Conservation (phyloP, 2,888 invertebrate species). For the Eristalis tenax region DNA sequence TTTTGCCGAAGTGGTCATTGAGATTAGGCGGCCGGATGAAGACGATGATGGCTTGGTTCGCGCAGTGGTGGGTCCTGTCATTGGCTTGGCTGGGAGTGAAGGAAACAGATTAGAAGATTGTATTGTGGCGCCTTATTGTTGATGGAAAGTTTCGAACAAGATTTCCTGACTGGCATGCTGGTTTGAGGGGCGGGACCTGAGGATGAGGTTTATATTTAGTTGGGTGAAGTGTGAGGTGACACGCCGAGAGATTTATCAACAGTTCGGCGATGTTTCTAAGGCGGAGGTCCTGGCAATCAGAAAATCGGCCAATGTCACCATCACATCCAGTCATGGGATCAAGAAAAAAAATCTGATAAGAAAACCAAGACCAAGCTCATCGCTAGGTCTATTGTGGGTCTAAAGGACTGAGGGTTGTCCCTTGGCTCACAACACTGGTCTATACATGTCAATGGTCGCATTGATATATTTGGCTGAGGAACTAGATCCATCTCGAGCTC, state of each 20-base stretch:
- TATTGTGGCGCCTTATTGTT: slow-evolving; percentile 55
- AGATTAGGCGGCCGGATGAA: slow-evolving; percentile 67
- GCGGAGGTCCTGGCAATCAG: too few relatives aligned
- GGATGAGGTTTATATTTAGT: background rate
- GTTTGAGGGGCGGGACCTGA: background rate
- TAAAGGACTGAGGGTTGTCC: too few relatives aligned
- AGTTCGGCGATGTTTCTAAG: background rate
- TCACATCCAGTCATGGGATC: too few relatives aligned
- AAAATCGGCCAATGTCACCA: too few relatives aligned
- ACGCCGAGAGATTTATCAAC: background rate
- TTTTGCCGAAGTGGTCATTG: slow-evolving; percentile 69
- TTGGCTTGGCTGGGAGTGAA: background rate
- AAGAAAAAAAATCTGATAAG: too few relatives aligned
- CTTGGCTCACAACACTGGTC: too few relatives aligned
- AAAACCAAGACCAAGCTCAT: too few relatives aligned
- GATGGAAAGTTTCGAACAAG: slow-evolving; percentile 50
- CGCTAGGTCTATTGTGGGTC: too few relatives aligned
- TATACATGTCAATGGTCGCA: too few relatives aligned
- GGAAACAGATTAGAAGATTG: slow-evolving; percentile 64
- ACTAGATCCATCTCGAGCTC: too few relatives aligned
- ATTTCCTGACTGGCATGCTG: slow-evolving; percentile 24
- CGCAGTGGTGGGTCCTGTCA: background rate
- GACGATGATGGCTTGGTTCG: slow-evolving; percentile 44
- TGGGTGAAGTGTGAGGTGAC: background rate
- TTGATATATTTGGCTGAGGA: too few relatives aligned